Conservation (phyloP, 2,888 invertebrate species). For the Ennomos fuscantarius region DNA sequence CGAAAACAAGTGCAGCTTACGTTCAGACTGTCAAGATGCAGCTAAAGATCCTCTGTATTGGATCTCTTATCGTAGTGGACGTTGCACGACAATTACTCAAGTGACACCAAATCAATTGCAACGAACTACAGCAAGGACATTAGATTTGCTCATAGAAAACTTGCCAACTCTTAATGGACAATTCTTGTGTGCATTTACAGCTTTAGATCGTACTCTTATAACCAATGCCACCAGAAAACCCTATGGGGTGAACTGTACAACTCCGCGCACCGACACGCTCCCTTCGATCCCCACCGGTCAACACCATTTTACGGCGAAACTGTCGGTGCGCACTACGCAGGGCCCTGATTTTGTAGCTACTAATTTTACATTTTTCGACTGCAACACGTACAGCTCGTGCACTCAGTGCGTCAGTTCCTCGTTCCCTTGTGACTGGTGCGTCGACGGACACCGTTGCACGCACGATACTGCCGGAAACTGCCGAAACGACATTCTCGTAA, state of each 20-base stretch:
- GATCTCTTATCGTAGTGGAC: slow-evolving; percentile 98
- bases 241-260: slow-evolving; percentile 97
- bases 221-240: slow-evolving; percentile 96
- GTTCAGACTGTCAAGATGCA: slow-evolving; percentile 96
- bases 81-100: slow-evolving; percentile 97
- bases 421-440: slow-evolving; percentile 99
- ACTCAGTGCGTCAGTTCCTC: slow-evolving; percentile 98
- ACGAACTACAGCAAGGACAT: slow-evolving; percentile 95
- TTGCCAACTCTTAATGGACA: slow-evolving; percentile 95
- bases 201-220: slow-evolving; percentile 94
- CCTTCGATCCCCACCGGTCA: slow-evolving; percentile 96
- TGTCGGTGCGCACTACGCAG: slow-evolving; percentile 95
- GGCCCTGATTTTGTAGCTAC: slow-evolving; percentile 98
- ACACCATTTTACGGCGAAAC: slow-evolving; percentile 97
- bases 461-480: slow-evolving; percentile 98
- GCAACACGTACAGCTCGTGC: slow-evolving; percentile 98
- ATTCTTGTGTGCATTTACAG: slow-evolving; percentile 97
- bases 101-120: slow-evolving; percentile 96
- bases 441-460: slow-evolving; percentile 97
- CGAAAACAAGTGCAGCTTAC: slow-evolving; percentile 97
- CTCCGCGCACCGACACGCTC: slow-evolving; percentile 96
- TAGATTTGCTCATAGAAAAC: slow-evolving; percentile 97
- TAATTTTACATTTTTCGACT: slow-evolving; percentile 99
- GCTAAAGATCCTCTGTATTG: slow-evolving; percentile 97
- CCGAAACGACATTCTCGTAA: slow-evolving; percentile 96